Percentiles rank a stretch among this genome's conserved stretches.
Evolutionary conservation across 2,888 invertebrate species (phyloP).

Genomic region (Antheraea yamamai): DNA sequence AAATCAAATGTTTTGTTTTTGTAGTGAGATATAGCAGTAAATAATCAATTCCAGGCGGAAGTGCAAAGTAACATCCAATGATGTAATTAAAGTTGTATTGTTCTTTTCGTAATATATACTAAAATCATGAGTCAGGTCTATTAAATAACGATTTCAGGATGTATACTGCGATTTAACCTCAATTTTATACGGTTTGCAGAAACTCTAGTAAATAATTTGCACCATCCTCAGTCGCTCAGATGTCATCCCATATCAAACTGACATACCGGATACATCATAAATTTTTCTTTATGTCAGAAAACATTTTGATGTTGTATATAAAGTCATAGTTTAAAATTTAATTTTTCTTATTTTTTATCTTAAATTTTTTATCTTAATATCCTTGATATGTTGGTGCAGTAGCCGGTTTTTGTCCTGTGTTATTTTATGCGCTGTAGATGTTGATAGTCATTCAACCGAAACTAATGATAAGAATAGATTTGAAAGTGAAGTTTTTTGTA

Average conservation of each 20-base stretch:
- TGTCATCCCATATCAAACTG: conserved; percentile 16
- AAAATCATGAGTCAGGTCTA: neutral
- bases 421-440: neutral
- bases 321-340: neutral
- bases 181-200: neutral
- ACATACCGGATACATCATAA: conserved; percentile 3
- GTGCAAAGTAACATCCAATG: no score
- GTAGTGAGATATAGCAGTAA: no score
- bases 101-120: neutral
- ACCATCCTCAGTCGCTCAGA: neutral
- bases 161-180: neutral
- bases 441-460: neutral
- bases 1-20: no score
- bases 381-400: neutral
- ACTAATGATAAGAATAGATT: neutral
- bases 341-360: neutral
- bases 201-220: neutral
- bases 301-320: neutral
- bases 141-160: neutral
- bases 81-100: neutral
- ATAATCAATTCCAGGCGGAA: no score
- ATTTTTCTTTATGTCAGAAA: neutral
- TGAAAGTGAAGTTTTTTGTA: neutral
- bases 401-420: neutral
- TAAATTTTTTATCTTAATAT: neutral